These are phyloP conservation scores for Craniophora ligustri DNA, from an alignment of 2,888 invertebrate genomes.

Conservation along the genomic window DNA sequence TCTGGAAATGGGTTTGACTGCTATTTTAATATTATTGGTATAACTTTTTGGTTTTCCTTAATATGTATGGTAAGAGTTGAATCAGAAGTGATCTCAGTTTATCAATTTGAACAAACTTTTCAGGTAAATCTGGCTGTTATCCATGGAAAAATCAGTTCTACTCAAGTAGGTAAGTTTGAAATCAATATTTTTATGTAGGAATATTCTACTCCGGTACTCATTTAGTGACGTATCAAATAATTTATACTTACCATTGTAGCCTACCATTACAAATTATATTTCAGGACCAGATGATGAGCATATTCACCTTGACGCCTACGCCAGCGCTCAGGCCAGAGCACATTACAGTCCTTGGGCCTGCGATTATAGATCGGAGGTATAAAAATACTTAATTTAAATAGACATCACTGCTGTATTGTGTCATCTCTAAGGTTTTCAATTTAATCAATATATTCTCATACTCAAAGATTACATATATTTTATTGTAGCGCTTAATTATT, in stretches of 20 bases:
- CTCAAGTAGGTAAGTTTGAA: slow-evolving; percentile 49
- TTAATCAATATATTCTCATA: too few relatives aligned
- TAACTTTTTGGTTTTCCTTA: background rate
- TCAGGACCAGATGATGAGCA: slow-evolving; percentile 27
- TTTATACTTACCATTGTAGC: too few relatives aligned
- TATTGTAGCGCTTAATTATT: too few relatives aligned
- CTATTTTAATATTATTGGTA: slow-evolving; percentile 44
- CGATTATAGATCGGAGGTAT: slow-evolving; percentile 43
- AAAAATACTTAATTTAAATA: background rate
- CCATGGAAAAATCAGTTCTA: slow-evolving; percentile 21
- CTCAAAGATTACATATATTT: too few relatives aligned
- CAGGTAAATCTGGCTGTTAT: slow-evolving; percentile 44
- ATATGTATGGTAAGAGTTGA: background rate
- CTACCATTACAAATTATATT: slow-evolving; percentile 10
- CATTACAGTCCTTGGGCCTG: slow-evolving; percentile 46
- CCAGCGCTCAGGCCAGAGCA: slow-evolving; percentile 39
- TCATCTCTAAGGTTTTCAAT: too few relatives aligned
- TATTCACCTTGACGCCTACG: slow-evolving; percentile 38
- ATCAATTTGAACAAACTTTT: slow-evolving; percentile 9
- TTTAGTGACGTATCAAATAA: too few relatives aligned
- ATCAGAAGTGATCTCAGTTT: background rate
- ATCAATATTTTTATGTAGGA: too few relatives aligned
- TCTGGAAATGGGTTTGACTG: slow-evolving; percentile 22
- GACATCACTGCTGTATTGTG: too few relatives aligned
- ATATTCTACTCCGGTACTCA: too few relatives aligned